These are phyloP conservation scores for Tachycineta bicolor DNA, from an alignment of 2,113 vertebrate species.

Conservation along the genomic window DNA sequence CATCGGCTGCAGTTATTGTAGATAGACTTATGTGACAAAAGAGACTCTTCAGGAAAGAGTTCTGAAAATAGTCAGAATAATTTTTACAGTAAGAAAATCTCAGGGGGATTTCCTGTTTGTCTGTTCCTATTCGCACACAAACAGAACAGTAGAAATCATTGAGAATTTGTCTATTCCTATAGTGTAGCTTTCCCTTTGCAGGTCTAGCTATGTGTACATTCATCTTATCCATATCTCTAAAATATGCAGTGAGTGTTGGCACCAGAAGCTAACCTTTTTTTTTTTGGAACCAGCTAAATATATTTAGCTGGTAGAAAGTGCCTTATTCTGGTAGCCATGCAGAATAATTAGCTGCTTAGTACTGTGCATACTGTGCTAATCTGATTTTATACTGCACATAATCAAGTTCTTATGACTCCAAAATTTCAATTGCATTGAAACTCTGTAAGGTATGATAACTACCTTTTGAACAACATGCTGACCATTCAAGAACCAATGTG, in stretches of 20 bases:
- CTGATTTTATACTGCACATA: background rate
- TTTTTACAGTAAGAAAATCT: slow-evolving; percentile 50
- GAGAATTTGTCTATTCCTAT: slow-evolving; percentile 4
- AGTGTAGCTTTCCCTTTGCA: background rate
- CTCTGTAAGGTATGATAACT: background rate
- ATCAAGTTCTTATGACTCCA: background rate
- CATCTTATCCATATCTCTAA: background rate
- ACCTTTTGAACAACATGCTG: background rate
- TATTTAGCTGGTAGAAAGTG: background rate
- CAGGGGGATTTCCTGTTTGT: slow-evolving; percentile 42
- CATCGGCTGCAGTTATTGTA: slow-evolving; percentile 29
- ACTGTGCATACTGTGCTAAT: background rate
- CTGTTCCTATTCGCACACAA: slow-evolving; percentile 27
- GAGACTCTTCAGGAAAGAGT: slow-evolving; percentile 50
- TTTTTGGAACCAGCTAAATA: background rate
- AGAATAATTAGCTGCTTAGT: slow-evolving; percentile 12
- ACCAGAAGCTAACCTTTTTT: background rate
- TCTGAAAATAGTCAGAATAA: slow-evolving; percentile 60
- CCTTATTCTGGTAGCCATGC: background rate
- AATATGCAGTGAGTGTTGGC: background rate
- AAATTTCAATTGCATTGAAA: background rate
- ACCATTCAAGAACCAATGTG: background rate
- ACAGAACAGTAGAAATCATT: slow-evolving; percentile 28
- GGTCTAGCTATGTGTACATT: background rate
- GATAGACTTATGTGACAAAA: slow-evolving; percentile 55